Base-by-base conservation (phyloP, 2,888 invertebrate genomes). In the Lepidonotus clava region DNA sequence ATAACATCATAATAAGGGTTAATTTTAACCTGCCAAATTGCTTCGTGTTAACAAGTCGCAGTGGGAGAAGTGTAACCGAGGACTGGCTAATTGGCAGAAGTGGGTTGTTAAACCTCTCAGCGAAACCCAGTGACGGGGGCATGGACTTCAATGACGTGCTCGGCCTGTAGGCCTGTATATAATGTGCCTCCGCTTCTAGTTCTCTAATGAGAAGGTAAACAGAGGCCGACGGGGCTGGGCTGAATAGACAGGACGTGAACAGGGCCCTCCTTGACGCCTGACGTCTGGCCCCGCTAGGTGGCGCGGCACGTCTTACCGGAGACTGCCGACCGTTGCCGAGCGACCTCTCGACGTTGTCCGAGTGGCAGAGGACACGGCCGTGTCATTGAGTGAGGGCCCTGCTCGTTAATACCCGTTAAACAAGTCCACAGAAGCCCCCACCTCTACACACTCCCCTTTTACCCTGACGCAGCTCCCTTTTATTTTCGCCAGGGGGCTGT, bases 151-250 rank as follows among this genome's bases (percentile, higher is more conserved):
- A n/a, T n/a, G n/a, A n/a, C n/a, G n/a, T n/a, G n/a, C n/a, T n/a
- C n/a, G n/a, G n/a, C n/a, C n/a, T n/a, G n/a, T 46, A 18, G 6
- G 6, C 46, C 46, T 46, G 46, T 46, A 18, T 46, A 46, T 46
- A 46, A 18, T 11, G 46, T 11, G 46, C 46, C 8, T n/a, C n/a
- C n/a, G n/a, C n/a, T n/a, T n/a, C 46, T 2, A 61, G 24, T 32
- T 28, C 61, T 61, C 28, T 61, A 61, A 61, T 61, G 61, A 61
- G 28, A 61, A 61, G 61, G 61, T 61, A 61, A 61, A 61, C 61
- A 28, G 24, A 11, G 21, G 2, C 21, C 1, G 14, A 28, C 28
- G 61, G 24, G 5, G 28, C 61, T 61, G 2, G 0, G 28, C 28
- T 61, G 28, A 61, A 61, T 61, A 24, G 46, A 24, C 28, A 11